Percentiles rank a stretch among this genome's conserved stretches.
Evolutionary conservation across 2,888 invertebrate genomes (phyloP).

Genomic region (Drosophila testacea): DNA sequence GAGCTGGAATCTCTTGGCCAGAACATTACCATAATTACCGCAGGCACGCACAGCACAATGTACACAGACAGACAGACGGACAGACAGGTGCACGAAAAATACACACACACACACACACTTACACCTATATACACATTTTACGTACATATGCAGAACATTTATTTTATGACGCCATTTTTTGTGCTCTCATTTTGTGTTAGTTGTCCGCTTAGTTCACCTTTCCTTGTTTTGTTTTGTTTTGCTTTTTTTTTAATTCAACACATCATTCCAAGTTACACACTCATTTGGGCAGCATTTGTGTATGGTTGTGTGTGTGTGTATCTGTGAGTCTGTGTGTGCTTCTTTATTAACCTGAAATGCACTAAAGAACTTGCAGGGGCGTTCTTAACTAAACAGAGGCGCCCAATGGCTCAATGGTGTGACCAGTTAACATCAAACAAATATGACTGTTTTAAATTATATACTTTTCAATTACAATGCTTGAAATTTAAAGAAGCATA

Average conservation of each 20-base stretch:
- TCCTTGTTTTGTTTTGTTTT: conserved; percentile 13
- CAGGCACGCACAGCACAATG: conserved; percentile 49
- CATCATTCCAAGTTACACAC: conserved; percentile 27
- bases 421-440: neutral
- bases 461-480: too few relatives aligned
- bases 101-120: conserved; percentile 26
- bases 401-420: conserved; percentile 6
- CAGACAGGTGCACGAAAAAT: conserved; percentile 26
- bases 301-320: conserved; percentile 11
- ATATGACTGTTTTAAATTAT: neutral
- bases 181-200: conserved; percentile 48
- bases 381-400: conserved; percentile 1
- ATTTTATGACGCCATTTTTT: conserved; percentile 54
- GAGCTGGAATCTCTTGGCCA: conserved; percentile 42
- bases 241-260: conserved; percentile 29
- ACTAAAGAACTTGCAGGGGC: conserved; percentile 22
- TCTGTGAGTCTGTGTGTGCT: conserved; percentile 29
- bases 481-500: too few relatives aligned
- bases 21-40: conserved; percentile 73
- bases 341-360: conserved; percentile 49
- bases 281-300: conserved; percentile 15
- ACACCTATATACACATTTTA: conserved; percentile 19
- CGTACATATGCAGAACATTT: conserved; percentile 11
- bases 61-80: conserved; percentile 36
- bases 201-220: conserved; percentile 38